Conservation (phyloP, 2,113 vertebrate genomes). For the Clupea harengus region DNA sequence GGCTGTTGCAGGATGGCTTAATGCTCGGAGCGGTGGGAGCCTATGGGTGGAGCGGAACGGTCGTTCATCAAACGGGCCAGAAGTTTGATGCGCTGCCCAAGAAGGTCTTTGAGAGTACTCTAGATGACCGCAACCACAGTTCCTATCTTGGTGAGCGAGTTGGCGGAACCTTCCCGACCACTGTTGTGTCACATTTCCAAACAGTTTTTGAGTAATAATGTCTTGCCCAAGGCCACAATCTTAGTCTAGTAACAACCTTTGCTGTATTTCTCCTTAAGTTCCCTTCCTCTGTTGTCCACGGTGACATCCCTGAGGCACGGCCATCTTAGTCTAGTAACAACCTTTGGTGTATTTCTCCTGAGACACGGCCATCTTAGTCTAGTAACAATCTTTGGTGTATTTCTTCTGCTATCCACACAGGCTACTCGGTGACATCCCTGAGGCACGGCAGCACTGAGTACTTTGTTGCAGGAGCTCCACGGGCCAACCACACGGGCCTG, state of each 20-base stretch:
- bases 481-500: slow-evolving; percentile 82
- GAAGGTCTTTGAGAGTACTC: slow-evolving; percentile 73
- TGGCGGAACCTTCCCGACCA: not conserved
- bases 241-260: no score
- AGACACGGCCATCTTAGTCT: slow-evolving; percentile 9
- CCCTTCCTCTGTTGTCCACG: no score
- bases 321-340: no score
- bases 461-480: slow-evolving; percentile 83
- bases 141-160: slow-evolving; percentile 76
- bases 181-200: not conserved
- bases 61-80: slow-evolving; percentile 69
- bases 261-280: not conserved
- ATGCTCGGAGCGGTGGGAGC: slow-evolving; percentile 70
- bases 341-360: slow-evolving; percentile 38
- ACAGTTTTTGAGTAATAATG: no score
- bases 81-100: slow-evolving; percentile 69
- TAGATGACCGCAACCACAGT: slow-evolving; percentile 80
- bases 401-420: slow-evolving; percentile 50
- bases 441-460: slow-evolving; percentile 60
- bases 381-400: no score
- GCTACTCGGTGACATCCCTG: slow-evolving; percentile 80
- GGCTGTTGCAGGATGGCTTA: slow-evolving; percentile 38
- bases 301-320: no score
- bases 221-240: not conserved
- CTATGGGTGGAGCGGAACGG: slow-evolving; percentile 83